Evolutionary conservation across 2,888 invertebrate species (phyloP), one percentile per base, ranked within the genome.

Genomic region (Dascillus cervinus): DNA sequence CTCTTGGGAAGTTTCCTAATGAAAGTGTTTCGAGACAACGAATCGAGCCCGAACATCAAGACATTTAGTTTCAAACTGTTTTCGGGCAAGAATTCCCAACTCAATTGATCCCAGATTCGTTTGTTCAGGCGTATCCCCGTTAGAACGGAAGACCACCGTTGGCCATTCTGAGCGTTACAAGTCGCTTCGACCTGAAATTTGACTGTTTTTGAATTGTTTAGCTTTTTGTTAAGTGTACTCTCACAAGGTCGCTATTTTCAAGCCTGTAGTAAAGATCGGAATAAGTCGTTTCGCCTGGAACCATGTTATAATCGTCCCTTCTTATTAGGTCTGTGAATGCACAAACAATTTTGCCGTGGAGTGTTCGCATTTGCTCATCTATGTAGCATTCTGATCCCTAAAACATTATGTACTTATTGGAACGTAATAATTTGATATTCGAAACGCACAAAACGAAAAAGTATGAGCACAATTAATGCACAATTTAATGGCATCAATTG

Each of bases 21-120:
- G 52, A 85, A 88, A 4, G 84, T 80, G 63, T 87, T 82, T 26
- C 81, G 73, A 1, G 92, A 88, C 1, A 94, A 63, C 0, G 94
- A 92, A 64, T 95, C 94, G 50, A 88, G 84, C 1, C 89, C 91
- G 41, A 90, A 77, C 69, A 91, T 87, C 0, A 92, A 60, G 0
- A 91, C 78, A 57, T 87, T 88, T 22, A 79, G 52, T 26, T 70
- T 70, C 6, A 76, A 52, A 30, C 71, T 62, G 29, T 66, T 62
- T 6, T 52, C 34, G 0, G 70, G 65, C 12, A 72, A 56, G 28
- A 65, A 59, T 10, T 66, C 58, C 72, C 74, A 79, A 10, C 58
- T 66, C 6, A 55, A 52, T 25, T 60, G 55, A 21, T 66, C 60
- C 41, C 60, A 62, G 8, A 65, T 54, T n/a, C 58, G 51, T 11